These are phyloP conservation scores for Syrrhaptes paradoxus DNA, from an alignment of 2,113 vertebrate species.

Conservation along the genomic window DNA sequence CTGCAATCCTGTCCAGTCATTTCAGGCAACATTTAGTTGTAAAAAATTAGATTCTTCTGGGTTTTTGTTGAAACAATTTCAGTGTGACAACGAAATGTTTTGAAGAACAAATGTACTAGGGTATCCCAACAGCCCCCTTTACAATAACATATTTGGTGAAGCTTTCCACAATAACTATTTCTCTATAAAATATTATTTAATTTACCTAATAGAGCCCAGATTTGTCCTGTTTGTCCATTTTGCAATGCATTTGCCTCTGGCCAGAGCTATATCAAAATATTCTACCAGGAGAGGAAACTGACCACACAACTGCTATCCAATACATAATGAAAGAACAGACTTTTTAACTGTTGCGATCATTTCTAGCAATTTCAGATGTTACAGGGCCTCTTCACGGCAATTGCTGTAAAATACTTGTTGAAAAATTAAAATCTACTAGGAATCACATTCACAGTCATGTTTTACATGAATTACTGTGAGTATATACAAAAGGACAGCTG, in stretches of 20 bases:
- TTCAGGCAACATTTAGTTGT: not conserved
- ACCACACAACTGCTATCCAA: not conserved
- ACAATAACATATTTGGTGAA: not conserved
- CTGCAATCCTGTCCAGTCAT: not conserved
- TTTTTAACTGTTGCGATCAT: not conserved
- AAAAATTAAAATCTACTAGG: not conserved
- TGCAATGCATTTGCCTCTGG: not conserved
- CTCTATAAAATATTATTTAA: not conserved
- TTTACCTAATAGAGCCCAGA: not conserved
- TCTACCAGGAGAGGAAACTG: not conserved
- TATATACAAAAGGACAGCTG: not conserved
- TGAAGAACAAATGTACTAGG: not conserved
- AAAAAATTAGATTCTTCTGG: accelerated
- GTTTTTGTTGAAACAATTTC: not conserved
- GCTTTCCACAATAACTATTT: not conserved
- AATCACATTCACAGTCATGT: accelerated
- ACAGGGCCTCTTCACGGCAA: not conserved
- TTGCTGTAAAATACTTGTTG: not conserved
- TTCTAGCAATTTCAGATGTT: not conserved
- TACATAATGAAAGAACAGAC: not conserved
- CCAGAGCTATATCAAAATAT: not conserved
- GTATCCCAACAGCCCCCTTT: not conserved
- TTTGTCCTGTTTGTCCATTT: not conserved
- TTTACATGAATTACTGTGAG: not conserved
- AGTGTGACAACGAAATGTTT: not conserved